Base-by-base conservation (phyloP, 2,797 vertebrate genomes). In the Alfaro cultratus region DNA sequence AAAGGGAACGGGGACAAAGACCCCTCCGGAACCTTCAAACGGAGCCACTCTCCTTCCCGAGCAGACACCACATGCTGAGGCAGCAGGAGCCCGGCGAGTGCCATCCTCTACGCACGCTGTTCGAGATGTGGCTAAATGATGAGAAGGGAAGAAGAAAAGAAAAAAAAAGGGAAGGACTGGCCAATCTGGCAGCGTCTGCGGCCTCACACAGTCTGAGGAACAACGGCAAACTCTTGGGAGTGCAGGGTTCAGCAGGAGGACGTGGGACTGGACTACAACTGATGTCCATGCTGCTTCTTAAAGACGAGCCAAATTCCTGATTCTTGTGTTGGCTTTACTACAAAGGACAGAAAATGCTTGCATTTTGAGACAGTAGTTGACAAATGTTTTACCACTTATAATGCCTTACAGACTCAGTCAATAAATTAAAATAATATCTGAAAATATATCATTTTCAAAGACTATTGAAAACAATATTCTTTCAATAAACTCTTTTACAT, bases 11-110 rank as follows among this genome's bases (percentile, higher is more conserved):
- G 88, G 86, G 87, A 93, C 87, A 91, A 92, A 92, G 88, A 88
- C 88, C 88, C 79, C 87, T 88, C 86, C 87, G 88, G 89, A 93
- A 93, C 90, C 92, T 94, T 94, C 93, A 92, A 92, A 95, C 89
- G 84, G 83, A 87, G 85, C 81, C 86, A 77, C 89, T 90, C 83
- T 93, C 91, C 88, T 84, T 93, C 93, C 93, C 78, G 81, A 89
- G 86, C 85, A 91, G 88, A 89, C 87, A 84, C 92, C 93, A 92
- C 93, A 93, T 92, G 94, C 89, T 88, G 89, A 94, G 89, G 90
- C 89, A 92, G 92, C 84, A 92, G 92, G 91, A 94, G 91, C 89
- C 88, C 95, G 90, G 90, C 86, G 94, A 94, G 93, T 96, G 94
- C 95, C 94, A 92, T 92, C 94, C 94, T 92, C 85, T 83, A 91